Conservation (phyloP, 2,888 invertebrate species). For the Drosophila neotestacea region DNA sequence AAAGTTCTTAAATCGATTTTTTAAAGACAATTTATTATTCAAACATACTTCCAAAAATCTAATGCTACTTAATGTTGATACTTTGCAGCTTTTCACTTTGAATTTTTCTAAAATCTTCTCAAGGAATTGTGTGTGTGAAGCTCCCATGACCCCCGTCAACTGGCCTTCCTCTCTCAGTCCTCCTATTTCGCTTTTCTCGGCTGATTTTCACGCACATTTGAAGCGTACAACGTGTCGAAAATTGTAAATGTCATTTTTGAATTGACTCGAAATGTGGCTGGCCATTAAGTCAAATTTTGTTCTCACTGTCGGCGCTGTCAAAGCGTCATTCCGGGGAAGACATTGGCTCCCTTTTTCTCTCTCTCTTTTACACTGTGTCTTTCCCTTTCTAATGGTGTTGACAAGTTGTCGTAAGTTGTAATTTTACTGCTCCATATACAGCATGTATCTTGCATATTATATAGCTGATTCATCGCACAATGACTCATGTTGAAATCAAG, state of each 20-base stretch:
- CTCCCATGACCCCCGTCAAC: too few species aligned
- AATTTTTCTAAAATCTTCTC: not conserved
- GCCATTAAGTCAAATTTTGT: constrained; percentile 32
- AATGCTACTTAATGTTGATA: too few species aligned
- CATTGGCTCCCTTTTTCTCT: not conserved
- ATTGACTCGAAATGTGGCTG: constrained; percentile 27
- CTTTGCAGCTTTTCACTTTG: too few species aligned
- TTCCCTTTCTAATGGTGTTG: constrained; percentile 51
- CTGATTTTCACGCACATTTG: constrained; percentile 51
- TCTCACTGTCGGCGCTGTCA: constrained; percentile 14
- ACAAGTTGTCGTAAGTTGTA: constrained; percentile 68
- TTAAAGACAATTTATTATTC: too few species aligned
- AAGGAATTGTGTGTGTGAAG: not conserved
- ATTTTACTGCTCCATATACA: constrained; percentile 53
- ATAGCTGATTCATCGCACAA: constrained; percentile 65
- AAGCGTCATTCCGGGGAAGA: constrained; percentile 7
- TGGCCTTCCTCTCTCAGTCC: not conserved
- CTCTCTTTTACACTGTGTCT: not conserved
- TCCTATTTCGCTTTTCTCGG: constrained; percentile 20
- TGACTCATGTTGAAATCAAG: constrained; percentile 69
- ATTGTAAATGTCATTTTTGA: constrained; percentile 54
- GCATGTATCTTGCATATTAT: constrained; percentile 58
- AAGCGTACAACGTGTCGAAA: constrained; percentile 50
- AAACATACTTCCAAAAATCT: too few species aligned
- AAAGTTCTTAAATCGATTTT: too few species aligned